These are phyloP conservation scores for Drosophila mimica DNA, from an alignment of 2,888 invertebrate genomes.

Conservation along the genomic window DNA sequence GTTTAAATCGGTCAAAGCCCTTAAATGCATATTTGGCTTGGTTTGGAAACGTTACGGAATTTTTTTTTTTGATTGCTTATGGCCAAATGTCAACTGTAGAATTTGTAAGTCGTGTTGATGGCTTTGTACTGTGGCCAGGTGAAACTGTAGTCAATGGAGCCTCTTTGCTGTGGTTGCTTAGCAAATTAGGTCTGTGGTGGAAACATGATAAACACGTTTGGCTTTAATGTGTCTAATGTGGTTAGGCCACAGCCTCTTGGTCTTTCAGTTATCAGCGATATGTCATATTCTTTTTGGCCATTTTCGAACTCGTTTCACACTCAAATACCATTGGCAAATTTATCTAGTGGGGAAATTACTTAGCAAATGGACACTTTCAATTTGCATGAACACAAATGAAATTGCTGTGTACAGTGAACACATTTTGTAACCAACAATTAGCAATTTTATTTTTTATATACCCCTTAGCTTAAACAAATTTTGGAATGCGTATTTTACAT, in stretches of 20 bases:
- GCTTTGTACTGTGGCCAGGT: not conserved
- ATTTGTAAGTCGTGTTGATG: not conserved
- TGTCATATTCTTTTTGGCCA: slow-evolving; percentile 32
- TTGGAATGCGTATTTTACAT: not conserved
- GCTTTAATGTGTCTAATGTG: not conserved
- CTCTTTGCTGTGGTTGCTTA: not conserved
- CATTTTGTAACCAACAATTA: slow-evolving; percentile 33
- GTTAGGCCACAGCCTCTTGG: not conserved
- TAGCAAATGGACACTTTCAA: slow-evolving; percentile 8
- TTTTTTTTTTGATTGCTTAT: too few relatives aligned
- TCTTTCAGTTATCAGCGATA: slow-evolving; percentile 25
- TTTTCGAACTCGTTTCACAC: slow-evolving; percentile 33
- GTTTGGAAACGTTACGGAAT: not conserved
- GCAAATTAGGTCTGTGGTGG: slow-evolving; percentile 16
- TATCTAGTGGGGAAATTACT: slow-evolving; percentile 7
- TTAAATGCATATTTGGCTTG: not conserved
- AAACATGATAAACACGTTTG: slow-evolving; percentile 5
- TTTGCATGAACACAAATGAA: slow-evolving; percentile 12
- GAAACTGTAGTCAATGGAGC: not conserved
- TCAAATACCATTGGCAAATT: not conserved
- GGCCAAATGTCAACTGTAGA: not conserved
- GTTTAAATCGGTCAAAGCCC: not conserved
- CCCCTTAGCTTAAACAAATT: not conserved
- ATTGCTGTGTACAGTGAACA: slow-evolving; percentile 17
- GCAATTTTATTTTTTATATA: not conserved